A percentile compares a stretch with the other conserved stretches of the same genome.
These are phyloP conservation scores for Dinoponera quadriceps DNA, from an alignment of 1,140 invertebrate genomes.

Conservation along the genomic window DNA sequence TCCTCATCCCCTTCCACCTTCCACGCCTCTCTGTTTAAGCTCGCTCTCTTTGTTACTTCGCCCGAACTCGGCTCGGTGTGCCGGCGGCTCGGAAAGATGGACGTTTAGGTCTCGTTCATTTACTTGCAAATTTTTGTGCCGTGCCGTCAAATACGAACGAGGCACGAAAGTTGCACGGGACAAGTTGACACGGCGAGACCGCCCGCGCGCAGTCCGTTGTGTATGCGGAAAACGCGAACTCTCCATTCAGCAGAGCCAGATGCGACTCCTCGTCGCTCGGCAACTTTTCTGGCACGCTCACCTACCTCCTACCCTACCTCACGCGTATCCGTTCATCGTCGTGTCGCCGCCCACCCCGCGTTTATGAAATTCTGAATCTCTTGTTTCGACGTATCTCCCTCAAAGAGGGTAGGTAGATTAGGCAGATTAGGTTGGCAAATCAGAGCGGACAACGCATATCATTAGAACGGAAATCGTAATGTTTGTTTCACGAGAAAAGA, in stretches of 20 bases:
- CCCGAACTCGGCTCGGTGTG: slow-evolving; percentile 42
- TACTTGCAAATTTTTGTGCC: slow-evolving; percentile 72
- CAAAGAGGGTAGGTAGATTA: not conserved
- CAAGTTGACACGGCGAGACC: not conserved
- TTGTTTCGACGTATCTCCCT: too few species aligned
- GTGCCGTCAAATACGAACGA: slow-evolving; percentile 52
- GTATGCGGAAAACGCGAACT: slow-evolving; percentile 23
- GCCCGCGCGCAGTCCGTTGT: slow-evolving; percentile 16
- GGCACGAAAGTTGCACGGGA: slow-evolving; percentile 51
- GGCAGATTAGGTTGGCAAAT: too few species aligned
- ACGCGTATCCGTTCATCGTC: not conserved
- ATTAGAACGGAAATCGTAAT: too few species aligned
- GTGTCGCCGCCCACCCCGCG: too few species aligned
- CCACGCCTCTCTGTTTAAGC: slow-evolving; percentile 59
- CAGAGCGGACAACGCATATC: too few species aligned
- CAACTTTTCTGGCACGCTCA: slow-evolving; percentile 46
- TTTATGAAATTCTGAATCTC: slow-evolving; percentile 3
- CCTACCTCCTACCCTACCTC: not conserved
- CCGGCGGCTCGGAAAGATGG: slow-evolving; percentile 45
- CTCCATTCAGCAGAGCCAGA: slow-evolving; percentile 27
- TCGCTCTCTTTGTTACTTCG: slow-evolving; percentile 59
- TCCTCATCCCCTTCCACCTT: slow-evolving; percentile 17
- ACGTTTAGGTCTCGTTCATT: slow-evolving; percentile 66
- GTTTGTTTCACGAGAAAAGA: too few species aligned
- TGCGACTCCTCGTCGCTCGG: slow-evolving; percentile 42